Base-by-base conservation (phyloP, 2,888 invertebrate species). In the Bugula neritina region DNA sequence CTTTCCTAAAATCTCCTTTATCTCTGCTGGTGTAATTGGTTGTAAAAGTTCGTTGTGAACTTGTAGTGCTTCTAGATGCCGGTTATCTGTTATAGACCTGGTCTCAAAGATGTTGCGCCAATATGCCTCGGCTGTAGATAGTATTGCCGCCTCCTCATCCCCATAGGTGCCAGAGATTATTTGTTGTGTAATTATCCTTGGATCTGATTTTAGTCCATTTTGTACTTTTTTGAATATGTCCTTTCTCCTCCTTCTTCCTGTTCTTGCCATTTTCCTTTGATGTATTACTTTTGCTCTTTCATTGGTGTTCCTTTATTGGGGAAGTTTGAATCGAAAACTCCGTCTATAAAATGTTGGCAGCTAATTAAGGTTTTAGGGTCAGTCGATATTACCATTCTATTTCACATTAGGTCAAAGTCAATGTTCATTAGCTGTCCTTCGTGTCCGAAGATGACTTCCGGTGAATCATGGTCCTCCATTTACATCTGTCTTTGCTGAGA, bases 41-140 rank as follows among this genome's bases (percentile, higher is more conserved):
- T 57, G 17, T 57, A 57, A 25, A 23, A 57, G 57, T 5, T 57
- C 57, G 10, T 52, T 52, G 21, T 13, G 10, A 52, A 52, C 21
- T 10, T 10, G 52, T 52, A 10, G 10, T 21, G 21, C 52, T 13
- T 21, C 10, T 10, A 21, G 52, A 52, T 13, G 10, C 21, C 52
- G 10, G 10, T 10, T 21, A 52, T 52, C 52, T 21, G 52, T 10
- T 21, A 13, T 52, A 10, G 52, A 52, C 21, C 10, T 10, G 10
- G 52, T 57, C 57, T 57, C 21, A 57, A 57, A 57, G 57, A 57
- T 5, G 3, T 57, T n/a, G 17, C 25, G 17, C 57, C 57, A 57
- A 25, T 23, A 57, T 5, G 21, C 21, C 23, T 57, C 57, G 25
- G 57, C 57, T 10, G 23, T n/a, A 17, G 57, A 25, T n/a, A 25